Conservation (phyloP, 2,113 vertebrate species). For the Sisor rabdophorus region DNA sequence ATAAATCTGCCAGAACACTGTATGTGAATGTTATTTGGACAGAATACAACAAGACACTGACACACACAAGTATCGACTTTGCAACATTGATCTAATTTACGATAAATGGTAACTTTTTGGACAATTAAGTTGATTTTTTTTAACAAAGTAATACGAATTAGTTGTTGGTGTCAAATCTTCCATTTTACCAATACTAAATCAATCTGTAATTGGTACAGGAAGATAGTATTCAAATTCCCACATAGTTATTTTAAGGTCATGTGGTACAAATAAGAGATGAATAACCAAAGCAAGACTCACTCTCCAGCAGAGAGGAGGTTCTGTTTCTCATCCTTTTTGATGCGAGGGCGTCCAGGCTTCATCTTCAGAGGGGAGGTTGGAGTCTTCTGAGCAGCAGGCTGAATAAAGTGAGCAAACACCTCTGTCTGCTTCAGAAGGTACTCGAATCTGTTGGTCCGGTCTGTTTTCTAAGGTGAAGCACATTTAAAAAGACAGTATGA, state of each 20-base stretch:
- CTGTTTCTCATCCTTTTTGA: slow-evolving; percentile 98
- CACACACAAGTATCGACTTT: too few relatives aligned
- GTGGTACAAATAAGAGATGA: neutral
- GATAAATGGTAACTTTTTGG: too few relatives aligned
- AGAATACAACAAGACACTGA: neutral
- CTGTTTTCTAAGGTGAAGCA: slow-evolving; percentile 79
- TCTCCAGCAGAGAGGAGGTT: slow-evolving; percentile 91
- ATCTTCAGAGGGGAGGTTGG: slow-evolving; percentile 97
- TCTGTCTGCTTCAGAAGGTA: slow-evolving; percentile 98
- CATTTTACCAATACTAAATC: too few relatives aligned
- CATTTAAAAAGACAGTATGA: neutral
- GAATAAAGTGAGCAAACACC: slow-evolving; percentile 97
- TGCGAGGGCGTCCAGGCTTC: slow-evolving; percentile 94
- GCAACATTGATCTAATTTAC: too few relatives aligned
- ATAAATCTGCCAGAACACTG: neutral
- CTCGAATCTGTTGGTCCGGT: slow-evolving; percentile 96
- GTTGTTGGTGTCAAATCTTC: too few relatives aligned
- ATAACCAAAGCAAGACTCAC: slow-evolving; percentile 70
- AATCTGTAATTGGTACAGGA: too few relatives aligned
- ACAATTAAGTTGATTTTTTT: too few relatives aligned
- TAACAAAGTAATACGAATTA: too few relatives aligned
- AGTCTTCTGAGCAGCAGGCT: slow-evolving; percentile 97
- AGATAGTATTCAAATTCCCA: too few relatives aligned
- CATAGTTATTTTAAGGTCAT: too few relatives aligned
- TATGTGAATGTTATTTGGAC: neutral